Evolutionary conservation across 2,113 vertebrate genomes (phyloP).

Genomic region (Myiozetetes cayanensis): DNA sequence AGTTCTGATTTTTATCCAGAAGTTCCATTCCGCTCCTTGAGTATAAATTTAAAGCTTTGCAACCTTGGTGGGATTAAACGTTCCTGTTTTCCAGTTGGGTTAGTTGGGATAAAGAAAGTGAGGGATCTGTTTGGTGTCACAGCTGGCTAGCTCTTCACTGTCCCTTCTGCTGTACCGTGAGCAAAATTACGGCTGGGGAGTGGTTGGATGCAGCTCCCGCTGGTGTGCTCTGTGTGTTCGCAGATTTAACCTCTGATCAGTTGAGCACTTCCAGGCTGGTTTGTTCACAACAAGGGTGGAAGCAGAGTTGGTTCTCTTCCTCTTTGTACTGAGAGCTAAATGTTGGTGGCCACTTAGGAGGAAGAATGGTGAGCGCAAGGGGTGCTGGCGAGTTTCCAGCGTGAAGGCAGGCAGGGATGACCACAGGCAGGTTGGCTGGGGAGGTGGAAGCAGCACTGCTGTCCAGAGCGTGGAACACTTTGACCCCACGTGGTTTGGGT

Average conservation of each 20-base stretch:
- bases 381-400: neutral
- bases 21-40: neutral
- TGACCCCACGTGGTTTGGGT: neutral
- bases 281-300: fast-evolving
- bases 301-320: neutral
- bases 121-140: neutral
- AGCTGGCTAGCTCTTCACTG: neutral
- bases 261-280: neutral
- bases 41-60: neutral
- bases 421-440: neutral
- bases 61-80: neutral
- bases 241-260: neutral
- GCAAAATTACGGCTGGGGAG: fast-evolving
- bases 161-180: neutral
- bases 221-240: fast-evolving
- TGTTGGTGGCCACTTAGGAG: neutral
- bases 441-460: neutral
- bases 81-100: neutral
- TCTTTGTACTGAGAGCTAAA: neutral
- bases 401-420: fast-evolving
- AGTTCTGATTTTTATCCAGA: neutral
- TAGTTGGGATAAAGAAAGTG: neutral
- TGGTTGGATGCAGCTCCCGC: fast-evolving
- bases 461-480: neutral
- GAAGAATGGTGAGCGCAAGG: neutral